Percentiles rank a stretch among this genome's conserved stretches.
Evolutionary conservation across 2,888 invertebrate species (phyloP).

Genomic region (Ophion obscuratus): DNA sequence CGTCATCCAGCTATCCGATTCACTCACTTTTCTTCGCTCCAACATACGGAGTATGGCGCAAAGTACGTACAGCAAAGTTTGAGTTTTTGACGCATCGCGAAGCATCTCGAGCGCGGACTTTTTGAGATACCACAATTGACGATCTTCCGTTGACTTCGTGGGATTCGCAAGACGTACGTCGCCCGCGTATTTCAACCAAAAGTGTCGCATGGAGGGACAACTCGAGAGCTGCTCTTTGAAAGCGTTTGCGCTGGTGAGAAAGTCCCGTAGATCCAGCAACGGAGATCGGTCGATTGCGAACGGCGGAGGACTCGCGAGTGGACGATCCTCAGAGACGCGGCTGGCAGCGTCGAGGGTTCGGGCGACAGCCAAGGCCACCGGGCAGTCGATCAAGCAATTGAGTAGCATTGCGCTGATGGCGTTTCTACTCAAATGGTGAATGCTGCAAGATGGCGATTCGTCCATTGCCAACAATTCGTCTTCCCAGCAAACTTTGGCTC

Average conservation of each 20-base stretch:
- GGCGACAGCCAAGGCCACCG: not conserved
- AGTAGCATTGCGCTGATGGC: slow-evolving; percentile 9
- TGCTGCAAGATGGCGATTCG: not conserved
- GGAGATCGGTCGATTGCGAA: not conserved
- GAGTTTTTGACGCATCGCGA: slow-evolving; percentile 1
- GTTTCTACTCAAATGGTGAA: not conserved
- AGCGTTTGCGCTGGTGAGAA: not conserved
- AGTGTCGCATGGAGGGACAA: not conserved
- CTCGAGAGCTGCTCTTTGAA: slow-evolving; percentile 21
- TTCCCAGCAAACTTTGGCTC: slow-evolving; percentile 14
- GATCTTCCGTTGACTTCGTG: not conserved
- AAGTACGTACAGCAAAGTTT: not conserved
- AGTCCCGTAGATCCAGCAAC: slow-evolving; percentile 20
- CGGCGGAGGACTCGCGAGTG: not conserved
- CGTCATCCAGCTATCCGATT: not conserved
- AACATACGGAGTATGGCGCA: not conserved
- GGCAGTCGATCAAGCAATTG: slow-evolving; percentile 11
- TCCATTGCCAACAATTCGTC: not conserved
- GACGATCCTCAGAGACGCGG: not conserved
- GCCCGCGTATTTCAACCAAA: not conserved
- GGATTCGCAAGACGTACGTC: not conserved
- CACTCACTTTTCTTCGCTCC: not conserved
- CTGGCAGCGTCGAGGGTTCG: not conserved
- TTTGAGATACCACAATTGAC: not conserved
- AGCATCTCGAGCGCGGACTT: not conserved